phyloP scores from a whole-genome alignment of 2,113 vertebrate species.

The Dipodomys merriami region DNA sequence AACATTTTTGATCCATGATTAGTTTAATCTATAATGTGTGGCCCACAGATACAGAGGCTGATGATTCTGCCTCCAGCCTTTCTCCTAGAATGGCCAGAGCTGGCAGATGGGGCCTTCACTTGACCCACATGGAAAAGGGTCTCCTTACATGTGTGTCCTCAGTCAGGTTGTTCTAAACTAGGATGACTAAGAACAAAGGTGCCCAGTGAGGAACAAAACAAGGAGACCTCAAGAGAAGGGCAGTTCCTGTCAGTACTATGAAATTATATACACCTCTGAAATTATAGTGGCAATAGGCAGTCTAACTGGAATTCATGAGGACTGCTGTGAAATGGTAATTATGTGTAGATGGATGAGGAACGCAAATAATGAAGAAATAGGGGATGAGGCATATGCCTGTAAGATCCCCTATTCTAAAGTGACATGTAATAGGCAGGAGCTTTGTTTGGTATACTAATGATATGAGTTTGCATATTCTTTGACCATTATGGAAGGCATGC shows the following conservation, averaged over 20 bases:
- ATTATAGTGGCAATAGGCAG: constrained; percentile 61
- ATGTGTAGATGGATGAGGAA: constrained; percentile 71
- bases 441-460: constrained; percentile 62
- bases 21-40: background rate
- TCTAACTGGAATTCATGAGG: constrained; percentile 75
- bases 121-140: background rate
- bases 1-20: background rate
- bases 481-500: constrained; percentile 9
- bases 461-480: constrained; percentile 72
- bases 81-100: background rate
- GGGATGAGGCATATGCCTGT: constrained; percentile 52
- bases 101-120: background rate
- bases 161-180: background rate
- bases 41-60: no score
- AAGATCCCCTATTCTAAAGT: constrained; percentile 71
- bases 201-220: background rate
- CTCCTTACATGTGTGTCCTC: background rate
- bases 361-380: constrained; percentile 72
- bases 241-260: constrained; percentile 54
- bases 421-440: constrained; percentile 72
- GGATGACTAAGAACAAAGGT: constrained; percentile 3
- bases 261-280: constrained; percentile 60
- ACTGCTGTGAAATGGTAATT: constrained; percentile 74
- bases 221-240: constrained; percentile 23
- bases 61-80: background rate